Percentiles rank a stretch among this genome's conserved stretches.
Conservation (phyloP, 2,113 vertebrate genomes). For the Ageneiosus marmoratus region DNA sequence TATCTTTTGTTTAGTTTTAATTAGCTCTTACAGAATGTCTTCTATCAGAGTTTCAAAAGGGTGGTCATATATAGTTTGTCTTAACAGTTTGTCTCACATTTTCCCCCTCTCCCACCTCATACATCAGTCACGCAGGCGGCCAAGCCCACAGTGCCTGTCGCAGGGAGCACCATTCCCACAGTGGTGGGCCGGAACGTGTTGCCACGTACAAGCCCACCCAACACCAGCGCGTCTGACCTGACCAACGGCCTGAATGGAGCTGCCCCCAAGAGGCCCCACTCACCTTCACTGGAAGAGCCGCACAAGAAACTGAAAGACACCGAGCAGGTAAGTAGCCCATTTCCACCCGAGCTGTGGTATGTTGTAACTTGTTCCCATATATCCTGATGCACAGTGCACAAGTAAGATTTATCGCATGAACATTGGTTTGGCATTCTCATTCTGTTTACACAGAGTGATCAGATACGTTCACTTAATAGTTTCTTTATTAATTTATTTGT, state of each 20-base stretch:
- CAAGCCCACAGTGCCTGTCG: conserved; percentile 57
- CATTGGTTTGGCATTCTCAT: not conserved
- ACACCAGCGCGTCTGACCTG: conserved; percentile 70
- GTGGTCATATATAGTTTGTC: not conserved
- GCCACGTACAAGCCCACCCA: conserved; percentile 63
- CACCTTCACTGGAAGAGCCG: conserved; percentile 72
- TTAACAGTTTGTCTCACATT: not conserved
- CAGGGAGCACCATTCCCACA: conserved; percentile 69
- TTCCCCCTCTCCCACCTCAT: conserved; percentile 21
- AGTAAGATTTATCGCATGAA: not conserved
- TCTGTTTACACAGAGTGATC: not conserved
- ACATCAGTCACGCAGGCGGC: conserved; percentile 19
- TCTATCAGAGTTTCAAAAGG: not conserved
- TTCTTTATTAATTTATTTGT: not conserved
- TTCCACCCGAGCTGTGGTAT: not conserved
- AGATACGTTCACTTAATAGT: not conserved
- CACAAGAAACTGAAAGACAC: conserved; percentile 76
- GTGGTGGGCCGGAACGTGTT: conserved; percentile 68
- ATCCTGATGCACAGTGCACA: not conserved
- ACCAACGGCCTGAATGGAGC: conserved; percentile 69
- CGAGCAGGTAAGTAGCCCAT: conserved; percentile 67
- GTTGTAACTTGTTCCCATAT: too few species aligned
- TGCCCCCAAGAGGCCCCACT: conserved; percentile 75
- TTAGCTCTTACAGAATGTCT: not conserved
- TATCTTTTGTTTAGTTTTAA: not conserved